Percentiles rank a stretch among this genome's conserved stretches.
phyloP scores from a whole-genome alignment of 2,113 vertebrate species.

The Petroica traversi region DNA sequence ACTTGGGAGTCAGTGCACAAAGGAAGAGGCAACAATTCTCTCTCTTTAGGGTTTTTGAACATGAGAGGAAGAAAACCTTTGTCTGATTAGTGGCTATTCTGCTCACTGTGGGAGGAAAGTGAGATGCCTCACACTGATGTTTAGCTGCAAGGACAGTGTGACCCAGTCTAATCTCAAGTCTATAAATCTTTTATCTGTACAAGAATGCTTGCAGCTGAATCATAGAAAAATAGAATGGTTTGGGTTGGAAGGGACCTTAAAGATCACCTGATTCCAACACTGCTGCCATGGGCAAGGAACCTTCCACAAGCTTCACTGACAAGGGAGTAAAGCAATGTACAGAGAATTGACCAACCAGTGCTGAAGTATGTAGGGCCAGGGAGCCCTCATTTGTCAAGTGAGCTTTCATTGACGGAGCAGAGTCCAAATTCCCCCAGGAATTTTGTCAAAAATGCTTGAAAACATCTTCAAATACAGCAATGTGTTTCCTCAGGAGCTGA shows the following conservation, averaged over 20 bases:
- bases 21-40: not conserved
- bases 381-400: not conserved
- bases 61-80: not conserved
- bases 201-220: not conserved
- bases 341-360: not conserved
- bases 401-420: not conserved
- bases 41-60: not conserved
- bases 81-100: not conserved
- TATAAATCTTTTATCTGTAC: not conserved
- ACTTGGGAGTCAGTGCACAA: not conserved
- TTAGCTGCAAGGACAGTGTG: not conserved
- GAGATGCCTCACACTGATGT: not conserved
- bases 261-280: not conserved
- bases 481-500: not conserved
- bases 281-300: not conserved
- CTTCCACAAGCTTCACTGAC: not conserved
- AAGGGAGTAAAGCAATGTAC: not conserved
- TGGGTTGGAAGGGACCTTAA: not conserved
- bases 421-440: not conserved
- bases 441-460: not conserved
- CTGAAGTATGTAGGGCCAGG: not conserved
- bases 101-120: not conserved
- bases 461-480: accelerated
- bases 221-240: not conserved
- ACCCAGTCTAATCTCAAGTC: not conserved